Base-by-base conservation (phyloP, 2,113 vertebrate genomes). In the Rallus limicola region DNA sequence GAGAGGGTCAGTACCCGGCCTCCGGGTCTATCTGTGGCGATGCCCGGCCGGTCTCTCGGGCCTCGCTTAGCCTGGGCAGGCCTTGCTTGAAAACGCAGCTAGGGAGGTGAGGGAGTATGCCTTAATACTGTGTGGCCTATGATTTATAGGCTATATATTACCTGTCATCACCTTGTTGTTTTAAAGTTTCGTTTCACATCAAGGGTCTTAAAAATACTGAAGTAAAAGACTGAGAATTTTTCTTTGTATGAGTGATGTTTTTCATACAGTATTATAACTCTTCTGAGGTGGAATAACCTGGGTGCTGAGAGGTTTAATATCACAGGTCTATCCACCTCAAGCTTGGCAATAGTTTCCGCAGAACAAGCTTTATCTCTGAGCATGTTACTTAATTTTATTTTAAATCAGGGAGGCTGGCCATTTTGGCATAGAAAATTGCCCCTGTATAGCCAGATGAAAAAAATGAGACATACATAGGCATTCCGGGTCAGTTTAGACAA, bases 291-390 rank as follows among this genome's bases (percentile, higher is more conserved):
- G 40, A 33, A 19, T 48, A 56, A 44, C 0, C 1, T 18, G 50
- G 59, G 25, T 13, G 10, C 36, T 59, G 82, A 83, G 62, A 60
- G 46, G 16, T 50, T 77, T 86, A 42, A 18, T 42, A 2, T n/a
- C 64, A 23, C 7, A 60, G 17, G 46, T 38, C 11, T 8, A 4
- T 42, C 50, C 0, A 1, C 53, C 71, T 76, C 3, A 0, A 19
- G 64, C 62, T 50, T 19, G 65, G 69, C 46, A 78, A 13, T 33
- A 46, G 52, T 68, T 82, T 79, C 29, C 3, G 1, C 26, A 60
- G 59, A 76, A 56, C 11, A 31, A 71, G 12, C 33, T 25, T 16
- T 21, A 13, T 67, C 19, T 44, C 44, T 14, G 9, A 38, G 17
- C 0, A 1, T 0, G 3, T 33, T 19, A 38, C 7, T 52, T 64